phyloP scores from a whole-genome alignment of 2,113 vertebrate genomes.

The Synodontis membranacea region DNA sequence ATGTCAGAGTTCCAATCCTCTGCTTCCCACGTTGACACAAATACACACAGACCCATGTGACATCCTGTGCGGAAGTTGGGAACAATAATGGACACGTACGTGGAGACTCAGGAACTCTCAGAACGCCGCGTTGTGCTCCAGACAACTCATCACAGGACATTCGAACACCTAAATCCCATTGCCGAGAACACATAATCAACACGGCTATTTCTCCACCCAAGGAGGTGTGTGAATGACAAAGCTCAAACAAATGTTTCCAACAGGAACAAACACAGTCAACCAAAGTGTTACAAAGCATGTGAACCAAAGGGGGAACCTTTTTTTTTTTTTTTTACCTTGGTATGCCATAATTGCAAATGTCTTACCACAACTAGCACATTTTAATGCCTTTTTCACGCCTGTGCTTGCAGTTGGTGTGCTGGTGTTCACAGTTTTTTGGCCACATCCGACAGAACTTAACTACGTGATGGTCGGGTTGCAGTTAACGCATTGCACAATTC shows the following conservation, averaged over 20 bases:
- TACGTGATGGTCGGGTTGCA: constrained; percentile 30
- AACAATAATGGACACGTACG: constrained; percentile 56
- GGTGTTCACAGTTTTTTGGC: constrained; percentile 15
- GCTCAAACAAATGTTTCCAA: neutral
- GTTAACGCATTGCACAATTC: constrained; percentile 42
- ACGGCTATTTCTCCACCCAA: neutral
- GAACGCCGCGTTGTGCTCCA: constrained; percentile 39
- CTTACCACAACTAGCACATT: constrained; percentile 21
- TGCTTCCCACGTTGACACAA: constrained; percentile 73
- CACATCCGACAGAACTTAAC: constrained; percentile 32
- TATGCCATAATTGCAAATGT: constrained; percentile 9
- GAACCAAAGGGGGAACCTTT: neutral
- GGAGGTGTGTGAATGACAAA: neutral
- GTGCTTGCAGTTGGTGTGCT: constrained; percentile 8
- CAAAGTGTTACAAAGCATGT: neutral
- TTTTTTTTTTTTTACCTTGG: neutral
- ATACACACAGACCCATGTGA: constrained; percentile 54
- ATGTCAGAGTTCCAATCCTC: constrained; percentile 55
- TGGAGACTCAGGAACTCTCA: constrained; percentile 61
- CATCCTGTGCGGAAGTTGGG: constrained; percentile 72
- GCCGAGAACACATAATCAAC: neutral
- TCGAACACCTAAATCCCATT: neutral
- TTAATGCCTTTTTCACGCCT: constrained; percentile 6
- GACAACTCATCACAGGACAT: neutral
- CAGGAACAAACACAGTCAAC: neutral